Evolutionary conservation across 2,797 vertebrate species (phyloP).

Genomic region (Phalanger gymnotis): DNA sequence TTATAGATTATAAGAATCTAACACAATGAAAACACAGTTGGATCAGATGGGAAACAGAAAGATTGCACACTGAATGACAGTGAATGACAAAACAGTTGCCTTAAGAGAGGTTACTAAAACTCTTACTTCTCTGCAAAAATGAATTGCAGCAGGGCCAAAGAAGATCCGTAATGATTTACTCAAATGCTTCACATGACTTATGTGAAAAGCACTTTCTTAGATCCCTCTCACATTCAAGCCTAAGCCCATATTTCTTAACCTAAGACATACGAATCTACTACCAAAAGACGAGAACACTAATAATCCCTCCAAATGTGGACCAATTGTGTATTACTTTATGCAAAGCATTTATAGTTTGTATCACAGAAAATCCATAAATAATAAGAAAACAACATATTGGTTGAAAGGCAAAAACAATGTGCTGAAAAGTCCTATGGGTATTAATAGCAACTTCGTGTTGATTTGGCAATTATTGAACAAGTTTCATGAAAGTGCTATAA

Average conservation of each 20-base stretch:
- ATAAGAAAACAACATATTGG: neutral
- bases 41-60: neutral
- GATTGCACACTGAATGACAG: neutral
- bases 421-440: neutral
- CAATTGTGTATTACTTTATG: neutral
- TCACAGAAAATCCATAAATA: neutral
- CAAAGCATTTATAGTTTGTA: neutral
- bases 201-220: neutral
- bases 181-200: neutral
- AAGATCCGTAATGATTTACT: neutral
- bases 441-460: neutral
- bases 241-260: neutral
- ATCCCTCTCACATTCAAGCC: neutral
- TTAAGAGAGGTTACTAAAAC: neutral
- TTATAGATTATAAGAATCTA: neutral
- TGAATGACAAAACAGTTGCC: neutral
- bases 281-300: neutral
- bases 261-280: neutral
- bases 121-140: neutral
- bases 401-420: neutral
- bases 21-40: neutral
- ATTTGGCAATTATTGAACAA: neutral
- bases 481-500: neutral
- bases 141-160: neutral
- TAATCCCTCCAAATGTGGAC: neutral